phyloP scores from a whole-genome alignment of 1,140 invertebrate species.

The Drosophila truncata region DNA sequence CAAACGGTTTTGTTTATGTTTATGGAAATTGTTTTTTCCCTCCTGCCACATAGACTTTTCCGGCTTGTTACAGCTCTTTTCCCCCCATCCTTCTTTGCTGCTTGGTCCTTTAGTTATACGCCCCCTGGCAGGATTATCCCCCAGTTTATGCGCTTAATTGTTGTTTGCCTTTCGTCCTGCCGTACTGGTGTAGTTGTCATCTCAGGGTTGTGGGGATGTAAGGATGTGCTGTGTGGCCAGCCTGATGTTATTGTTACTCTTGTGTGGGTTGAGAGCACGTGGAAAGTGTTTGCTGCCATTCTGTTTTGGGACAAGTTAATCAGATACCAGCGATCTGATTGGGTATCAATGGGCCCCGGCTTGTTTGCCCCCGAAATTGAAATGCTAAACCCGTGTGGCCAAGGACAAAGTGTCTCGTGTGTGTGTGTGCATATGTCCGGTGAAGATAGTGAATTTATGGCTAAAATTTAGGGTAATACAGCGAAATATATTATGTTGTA shows the following conservation, averaged over 20 bases:
- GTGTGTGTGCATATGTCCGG: neutral
- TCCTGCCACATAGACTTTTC: constrained; percentile 2
- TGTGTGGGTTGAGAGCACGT: neutral
- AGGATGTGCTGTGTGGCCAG: constrained; percentile 13
- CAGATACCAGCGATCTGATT: constrained; percentile 31
- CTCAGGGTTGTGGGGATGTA: neutral
- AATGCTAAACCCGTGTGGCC: constrained; percentile 18
- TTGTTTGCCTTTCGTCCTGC: constrained; percentile 61
- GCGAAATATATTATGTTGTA: too few relatives aligned
- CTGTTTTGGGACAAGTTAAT: constrained; percentile 44
- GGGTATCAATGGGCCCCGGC: constrained; percentile 26
- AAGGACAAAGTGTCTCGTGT: neutral
- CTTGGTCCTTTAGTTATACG: neutral
- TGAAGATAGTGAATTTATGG: neutral
- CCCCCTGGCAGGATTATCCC: constrained; percentile 59
- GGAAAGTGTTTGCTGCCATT: constrained; percentile 29
- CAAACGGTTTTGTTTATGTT: constrained; percentile 72
- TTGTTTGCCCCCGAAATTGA: constrained; percentile 37
- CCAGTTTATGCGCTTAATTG: constrained; percentile 74
- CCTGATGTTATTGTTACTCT: constrained; percentile 22
- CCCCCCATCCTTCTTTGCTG: neutral
- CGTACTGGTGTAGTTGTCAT: constrained; percentile 25
- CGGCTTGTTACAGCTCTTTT: neutral
- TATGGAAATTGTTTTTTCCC: constrained; percentile 76
- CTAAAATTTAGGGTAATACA: neutral